Conservation (phyloP, 2,888 invertebrate genomes). For the Diplazon laetatorius region DNA sequence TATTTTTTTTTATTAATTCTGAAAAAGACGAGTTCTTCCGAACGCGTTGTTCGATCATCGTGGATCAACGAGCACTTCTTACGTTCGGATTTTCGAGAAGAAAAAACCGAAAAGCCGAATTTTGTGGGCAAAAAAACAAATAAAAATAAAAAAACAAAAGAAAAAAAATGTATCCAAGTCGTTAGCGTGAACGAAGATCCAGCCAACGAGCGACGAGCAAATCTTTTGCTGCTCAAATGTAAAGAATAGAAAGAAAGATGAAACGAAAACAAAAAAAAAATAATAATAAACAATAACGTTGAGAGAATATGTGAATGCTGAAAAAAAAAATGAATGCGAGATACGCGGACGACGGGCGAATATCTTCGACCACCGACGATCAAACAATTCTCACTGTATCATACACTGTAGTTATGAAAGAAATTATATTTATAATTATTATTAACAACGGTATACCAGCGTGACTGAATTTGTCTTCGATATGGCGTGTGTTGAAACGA, state of each 20-base stretch:
- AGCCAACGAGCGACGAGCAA: background rate
- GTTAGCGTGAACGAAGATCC: background rate
- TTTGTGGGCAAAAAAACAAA: background rate
- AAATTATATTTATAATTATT: constrained; percentile 78
- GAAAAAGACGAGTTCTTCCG: constrained; percentile 63
- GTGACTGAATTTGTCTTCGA: constrained; percentile 62
- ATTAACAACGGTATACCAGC: constrained; percentile 61
- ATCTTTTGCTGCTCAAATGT: constrained; percentile 39
- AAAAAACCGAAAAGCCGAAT: background rate
- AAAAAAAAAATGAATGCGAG: constrained; percentile 40
- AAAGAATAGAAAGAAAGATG: constrained; percentile 41
- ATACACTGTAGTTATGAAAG: constrained; percentile 77
- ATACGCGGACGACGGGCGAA: constrained; percentile 34
- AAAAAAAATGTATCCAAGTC: background rate
- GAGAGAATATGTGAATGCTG: constrained; percentile 3
- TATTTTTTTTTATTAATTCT: too few species aligned
- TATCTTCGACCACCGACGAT: constrained; percentile 68
- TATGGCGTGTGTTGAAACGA: constrained; percentile 45
- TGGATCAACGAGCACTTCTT: constrained; percentile 23
- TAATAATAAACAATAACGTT: too few species aligned
- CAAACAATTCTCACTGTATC: constrained; percentile 74
- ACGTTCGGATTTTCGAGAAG: constrained; percentile 17
- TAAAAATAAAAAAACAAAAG: background rate
- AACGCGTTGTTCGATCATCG: constrained; percentile 30
- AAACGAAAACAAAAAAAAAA: constrained; percentile 12